Base-by-base conservation (phyloP, 2,888 invertebrate species). In the Xestobium rufovillosum region DNA sequence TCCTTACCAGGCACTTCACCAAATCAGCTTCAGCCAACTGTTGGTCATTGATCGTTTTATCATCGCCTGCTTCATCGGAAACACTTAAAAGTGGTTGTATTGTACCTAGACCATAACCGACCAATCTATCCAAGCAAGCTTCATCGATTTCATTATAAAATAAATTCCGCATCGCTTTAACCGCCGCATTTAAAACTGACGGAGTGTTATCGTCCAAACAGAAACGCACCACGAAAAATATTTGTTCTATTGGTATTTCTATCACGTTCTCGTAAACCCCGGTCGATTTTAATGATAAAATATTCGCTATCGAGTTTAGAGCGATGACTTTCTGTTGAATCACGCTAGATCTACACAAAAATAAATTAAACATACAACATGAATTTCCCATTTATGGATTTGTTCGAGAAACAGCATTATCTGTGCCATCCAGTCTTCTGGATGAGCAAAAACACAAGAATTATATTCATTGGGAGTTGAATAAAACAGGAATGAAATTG, bases 21-120 rank as follows among this genome's bases (percentile, higher is more conserved):
- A 92, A 67, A 69, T 94, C 90, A 16, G 80, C 73, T 68, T 89
- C 87, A 4, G 85, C 80, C 35, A 94, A 65, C 61, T 92, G 86
- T 55, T 83, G 83, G 66, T 95, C 94, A 56, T 87, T 88, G 46
- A 89, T 71, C 39, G 83, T 83, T 35, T 67, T 69, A 35, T 75
- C 73, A 45, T 75, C 73, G 6, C 63, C 63, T 38, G 64, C 63
- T 26, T 55, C 49, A 38, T 60, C 51, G 47, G 65, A 59, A 3
- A 67, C 57, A 9, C 60, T 65, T 26, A 70, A 57, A 33, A 62
- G 60, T 3, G 86, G 83, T 51, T 83, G 79, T 47, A 72, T 61
- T 44, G 72, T 62, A 13, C 78, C 81, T 60, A 75, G 70, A 29
- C 78, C 76, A 52, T 77, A 76, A 3, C 83, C 82, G 25, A 77